Base-by-base conservation (phyloP, 2,888 invertebrate genomes). In the Sphaerophoria taeniata region DNA sequence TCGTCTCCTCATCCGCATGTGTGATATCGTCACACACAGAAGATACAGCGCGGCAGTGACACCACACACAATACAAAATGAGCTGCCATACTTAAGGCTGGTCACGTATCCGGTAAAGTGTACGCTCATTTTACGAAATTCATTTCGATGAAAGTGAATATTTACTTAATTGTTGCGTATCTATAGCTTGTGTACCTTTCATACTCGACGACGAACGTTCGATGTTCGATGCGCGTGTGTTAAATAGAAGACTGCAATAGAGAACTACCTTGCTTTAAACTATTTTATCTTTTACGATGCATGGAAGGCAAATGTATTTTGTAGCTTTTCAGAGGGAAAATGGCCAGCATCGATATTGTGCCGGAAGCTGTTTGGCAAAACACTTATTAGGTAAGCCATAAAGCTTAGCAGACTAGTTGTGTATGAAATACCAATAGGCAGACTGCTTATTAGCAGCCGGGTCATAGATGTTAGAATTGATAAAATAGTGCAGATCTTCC, bases 71-170 rank as follows among this genome's bases (percentile, higher is more conserved):
- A 85, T 85, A 76, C 81, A 69, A 81, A 85, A 81, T 85, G 80
- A 81, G 85, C 85, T 77, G 53, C 53, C 81, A 63, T 77, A 85
- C 76, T 85, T 85, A 81, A 85, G 73, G 85, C 85, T 77, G 85
- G 85, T 85, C 85, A 85, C 81, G 85, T 85, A 65, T 63, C 80
- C 69, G 76, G 76, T 77, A 85, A 73, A 77, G 70, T 69, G 81
- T 85, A 76, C 81, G 81, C 73, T 80, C 81, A 81, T 81, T 85
- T 85, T 81, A 81, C 76, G 85, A 85, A 85, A 81, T 85, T 85
- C 85, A 81, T 85, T 85, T 81, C 85, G 73, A 85, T 85, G 85
- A 85, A 85, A 85, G 85, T 85, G 85, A 85, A 85, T 85, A 85
- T 85, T 85, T 76, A 85, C 85, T 85, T 85, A 85, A 85, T 85